These are phyloP conservation scores for Gobio occitaniae DNA, from an alignment of 2,797 vertebrate genomes.

Conservation along the genomic window DNA sequence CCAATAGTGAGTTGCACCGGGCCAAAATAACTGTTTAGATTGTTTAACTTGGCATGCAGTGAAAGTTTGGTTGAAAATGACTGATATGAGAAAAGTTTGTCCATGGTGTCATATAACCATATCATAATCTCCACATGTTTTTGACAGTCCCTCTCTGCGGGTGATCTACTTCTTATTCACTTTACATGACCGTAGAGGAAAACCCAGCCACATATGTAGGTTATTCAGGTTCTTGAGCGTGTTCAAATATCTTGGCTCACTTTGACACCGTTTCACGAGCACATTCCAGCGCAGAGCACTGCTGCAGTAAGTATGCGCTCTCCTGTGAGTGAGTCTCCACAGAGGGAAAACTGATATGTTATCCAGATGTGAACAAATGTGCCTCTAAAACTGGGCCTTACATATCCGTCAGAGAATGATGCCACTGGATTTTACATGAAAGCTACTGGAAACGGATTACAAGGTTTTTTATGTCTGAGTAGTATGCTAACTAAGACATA, in stretches of 20 bases:
- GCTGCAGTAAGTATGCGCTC: conserved; percentile 25
- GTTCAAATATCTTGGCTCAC: conserved; percentile 32
- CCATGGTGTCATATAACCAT: not conserved
- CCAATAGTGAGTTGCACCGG: not conserved
- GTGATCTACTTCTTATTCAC: conserved; percentile 48
- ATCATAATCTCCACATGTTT: not conserved
- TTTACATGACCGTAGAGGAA: conserved; percentile 30
- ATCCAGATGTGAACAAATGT: conserved; percentile 60
- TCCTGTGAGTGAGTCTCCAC: conserved; percentile 23
- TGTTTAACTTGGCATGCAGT: not conserved
- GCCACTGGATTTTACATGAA: conserved; percentile 48
- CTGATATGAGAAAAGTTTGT: not conserved
- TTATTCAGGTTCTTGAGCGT: conserved; percentile 43
- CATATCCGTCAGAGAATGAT: conserved; percentile 24
- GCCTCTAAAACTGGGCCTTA: conserved; percentile 37
- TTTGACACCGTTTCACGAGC: conserved; percentile 55
- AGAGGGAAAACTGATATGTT: conserved; percentile 47
- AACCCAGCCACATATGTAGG: conserved; percentile 40
- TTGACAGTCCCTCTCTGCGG: conserved; percentile 17
- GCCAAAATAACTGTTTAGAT: not conserved
- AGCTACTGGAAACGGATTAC: not conserved
- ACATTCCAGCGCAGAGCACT: conserved; percentile 52
- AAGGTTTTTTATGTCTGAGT: not conserved
- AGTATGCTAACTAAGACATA: not conserved
- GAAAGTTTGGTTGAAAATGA: not conserved